These are phyloP conservation scores for Operophtera brumata DNA, from an alignment of 2,888 invertebrate genomes.

Conservation along the genomic window DNA sequence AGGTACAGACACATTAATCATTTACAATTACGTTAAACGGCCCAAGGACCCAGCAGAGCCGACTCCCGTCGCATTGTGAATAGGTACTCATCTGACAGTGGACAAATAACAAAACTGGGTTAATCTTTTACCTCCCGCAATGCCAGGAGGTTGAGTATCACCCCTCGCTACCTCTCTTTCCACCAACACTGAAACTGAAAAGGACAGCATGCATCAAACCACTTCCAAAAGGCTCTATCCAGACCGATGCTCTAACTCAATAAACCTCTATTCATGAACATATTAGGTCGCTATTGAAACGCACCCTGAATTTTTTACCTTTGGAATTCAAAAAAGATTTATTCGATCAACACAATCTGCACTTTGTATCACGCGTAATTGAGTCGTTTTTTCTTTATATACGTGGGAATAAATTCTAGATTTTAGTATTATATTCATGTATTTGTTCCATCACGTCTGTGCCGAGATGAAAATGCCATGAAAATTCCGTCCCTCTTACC, in stretches of 20 bases:
- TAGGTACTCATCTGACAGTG: conserved; percentile 80
- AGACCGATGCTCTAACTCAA: conserved; percentile 30
- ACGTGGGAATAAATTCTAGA: conserved; percentile 54
- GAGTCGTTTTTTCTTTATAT: conserved; percentile 56
- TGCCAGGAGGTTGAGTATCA: conserved; percentile 66
- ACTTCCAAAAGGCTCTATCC: conserved; percentile 54
- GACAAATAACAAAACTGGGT: conserved; percentile 81
- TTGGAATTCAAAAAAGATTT: conserved; percentile 73
- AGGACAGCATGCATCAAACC: conserved; percentile 50
- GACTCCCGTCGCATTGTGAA: conserved; percentile 77
- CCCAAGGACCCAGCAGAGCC: conserved; percentile 68
- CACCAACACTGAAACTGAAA: conserved; percentile 57
- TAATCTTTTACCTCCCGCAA: conserved; percentile 79
- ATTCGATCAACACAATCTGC: conserved; percentile 56
- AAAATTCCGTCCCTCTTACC: conserved; percentile 65
- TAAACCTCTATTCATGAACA: conserved; percentile 41
- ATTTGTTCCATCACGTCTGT: conserved; percentile 76
- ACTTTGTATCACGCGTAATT: conserved; percentile 55
- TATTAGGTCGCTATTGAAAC: conserved; percentile 50
- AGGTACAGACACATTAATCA: conserved; percentile 75
- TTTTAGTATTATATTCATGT: conserved; percentile 78
- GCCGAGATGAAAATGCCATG: conserved; percentile 75
- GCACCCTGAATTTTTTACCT: conserved; percentile 60
- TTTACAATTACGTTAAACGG: conserved; percentile 79
- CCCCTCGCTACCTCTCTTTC: conserved; percentile 64